Evolutionary conservation across 2,888 invertebrate genomes (phyloP).

Genomic region (Caenorhabditis imperialis): DNA sequence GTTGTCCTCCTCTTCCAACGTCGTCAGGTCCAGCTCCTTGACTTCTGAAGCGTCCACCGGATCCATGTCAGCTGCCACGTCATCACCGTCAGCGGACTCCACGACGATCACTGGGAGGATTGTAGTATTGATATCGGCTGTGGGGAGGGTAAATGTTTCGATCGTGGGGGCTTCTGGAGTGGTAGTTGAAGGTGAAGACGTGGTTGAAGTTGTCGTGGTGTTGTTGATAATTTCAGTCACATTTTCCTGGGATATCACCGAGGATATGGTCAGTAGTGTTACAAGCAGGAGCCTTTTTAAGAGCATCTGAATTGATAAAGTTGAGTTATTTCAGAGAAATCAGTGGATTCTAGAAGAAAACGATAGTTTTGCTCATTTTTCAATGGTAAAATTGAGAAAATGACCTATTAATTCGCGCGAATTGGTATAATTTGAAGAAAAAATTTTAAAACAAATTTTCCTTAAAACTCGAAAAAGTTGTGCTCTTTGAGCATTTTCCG

Average conservation of each 20-base stretch:
- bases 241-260: not conserved
- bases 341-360: no score
- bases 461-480: no score
- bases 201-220: not conserved
- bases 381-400: no score
- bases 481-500: no score
- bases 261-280: slow-evolving; percentile 21
- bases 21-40: not conserved
- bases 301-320: not conserved
- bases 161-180: no score
- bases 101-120: not conserved
- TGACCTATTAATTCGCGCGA: no score
- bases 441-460: no score
- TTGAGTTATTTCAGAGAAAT: not conserved
- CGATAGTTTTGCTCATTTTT: no score
- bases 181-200: not conserved
- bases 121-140: not conserved
- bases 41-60: not conserved
- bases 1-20: not conserved
- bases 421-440: no score
- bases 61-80: not conserved
- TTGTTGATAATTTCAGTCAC: no score
- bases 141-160: not conserved
- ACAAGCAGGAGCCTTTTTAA: slow-evolving; percentile 17
- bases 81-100: not conserved